Percentiles rank a stretch among this genome's conserved stretches.
Conservation (phyloP, 2,888 invertebrate species). For the Amblyteles armatorius region DNA sequence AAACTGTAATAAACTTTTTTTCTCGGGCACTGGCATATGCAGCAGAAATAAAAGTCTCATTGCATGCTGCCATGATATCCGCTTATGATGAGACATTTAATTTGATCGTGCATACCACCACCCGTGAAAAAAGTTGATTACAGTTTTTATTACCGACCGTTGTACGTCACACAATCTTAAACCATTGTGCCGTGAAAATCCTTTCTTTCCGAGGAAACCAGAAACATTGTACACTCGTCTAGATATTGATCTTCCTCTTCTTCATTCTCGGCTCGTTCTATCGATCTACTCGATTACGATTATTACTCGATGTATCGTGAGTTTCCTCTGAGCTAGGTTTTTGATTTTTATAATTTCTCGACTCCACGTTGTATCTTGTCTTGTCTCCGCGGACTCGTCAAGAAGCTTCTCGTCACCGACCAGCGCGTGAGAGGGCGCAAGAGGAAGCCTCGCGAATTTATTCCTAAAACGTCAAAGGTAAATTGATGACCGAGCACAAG, state of each 20-base stretch:
- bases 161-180: too few relatives aligned
- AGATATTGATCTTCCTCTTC: constrained; percentile 11
- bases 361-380: neutral
- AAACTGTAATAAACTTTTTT: too few relatives aligned
- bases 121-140: too few relatives aligned
- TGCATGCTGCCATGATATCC: too few relatives aligned
- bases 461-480: constrained; percentile 78
- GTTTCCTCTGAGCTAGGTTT: neutral
- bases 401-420: neutral
- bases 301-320: constrained; percentile 9
- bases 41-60: too few relatives aligned
- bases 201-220: constrained; percentile 36
- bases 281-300: neutral
- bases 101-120: too few relatives aligned
- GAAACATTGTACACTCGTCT: neutral
- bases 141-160: too few relatives aligned
- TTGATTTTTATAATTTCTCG: constrained; percentile 5
- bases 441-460: constrained; percentile 72
- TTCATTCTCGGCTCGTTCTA: constrained; percentile 12
- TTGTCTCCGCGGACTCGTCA: neutral
- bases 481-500: constrained; percentile 56
- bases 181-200: constrained; percentile 1
- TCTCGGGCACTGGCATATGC: too few relatives aligned
- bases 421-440: constrained; percentile 15
- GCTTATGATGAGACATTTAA: too few relatives aligned